phyloP scores from a whole-genome alignment of 2,113 vertebrate genomes.

The Larimichthys crocea region DNA sequence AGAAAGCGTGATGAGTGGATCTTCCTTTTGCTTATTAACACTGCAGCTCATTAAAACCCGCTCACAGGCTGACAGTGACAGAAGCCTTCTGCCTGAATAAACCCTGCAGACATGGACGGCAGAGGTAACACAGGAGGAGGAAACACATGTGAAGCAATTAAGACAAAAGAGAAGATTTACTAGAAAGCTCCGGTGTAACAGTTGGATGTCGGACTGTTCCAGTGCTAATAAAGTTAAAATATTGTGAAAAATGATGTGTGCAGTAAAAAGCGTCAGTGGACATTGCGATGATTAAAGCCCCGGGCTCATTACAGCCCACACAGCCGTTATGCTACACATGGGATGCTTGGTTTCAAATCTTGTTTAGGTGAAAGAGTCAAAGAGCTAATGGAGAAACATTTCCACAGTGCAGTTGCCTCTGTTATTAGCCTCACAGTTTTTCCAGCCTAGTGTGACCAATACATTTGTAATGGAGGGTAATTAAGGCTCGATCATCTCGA shows the following conservation, averaged over 20 bases:
- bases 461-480: conserved; percentile 38
- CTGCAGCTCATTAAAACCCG: conserved; percentile 57
- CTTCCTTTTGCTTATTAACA: conserved; percentile 49
- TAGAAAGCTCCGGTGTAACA: conserved; percentile 22
- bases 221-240: conserved; percentile 31
- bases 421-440: conserved; percentile 17
- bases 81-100: conserved; percentile 37
- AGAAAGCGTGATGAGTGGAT: conserved; percentile 22
- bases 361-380: conserved; percentile 39
- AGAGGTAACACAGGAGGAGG: conserved; percentile 6
- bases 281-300: conserved; percentile 29
- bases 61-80: conserved; percentile 40
- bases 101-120: conserved; percentile 40
- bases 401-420: conserved; percentile 7
- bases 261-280: conserved; percentile 22
- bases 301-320: conserved; percentile 22
- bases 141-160: conserved; percentile 44
- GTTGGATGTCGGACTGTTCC: conserved; percentile 4
- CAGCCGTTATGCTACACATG: conserved; percentile 5
- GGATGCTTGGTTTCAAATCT: conserved; percentile 26
- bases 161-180: conserved; percentile 33
- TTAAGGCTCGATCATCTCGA: conserved; percentile 37
- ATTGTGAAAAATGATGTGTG: neutral
- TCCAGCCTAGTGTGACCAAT: conserved; percentile 30
- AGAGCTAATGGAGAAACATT: conserved; percentile 28